Evolutionary conservation across 2,888 invertebrate species (phyloP).

Genomic region (Eilema depressum): DNA sequence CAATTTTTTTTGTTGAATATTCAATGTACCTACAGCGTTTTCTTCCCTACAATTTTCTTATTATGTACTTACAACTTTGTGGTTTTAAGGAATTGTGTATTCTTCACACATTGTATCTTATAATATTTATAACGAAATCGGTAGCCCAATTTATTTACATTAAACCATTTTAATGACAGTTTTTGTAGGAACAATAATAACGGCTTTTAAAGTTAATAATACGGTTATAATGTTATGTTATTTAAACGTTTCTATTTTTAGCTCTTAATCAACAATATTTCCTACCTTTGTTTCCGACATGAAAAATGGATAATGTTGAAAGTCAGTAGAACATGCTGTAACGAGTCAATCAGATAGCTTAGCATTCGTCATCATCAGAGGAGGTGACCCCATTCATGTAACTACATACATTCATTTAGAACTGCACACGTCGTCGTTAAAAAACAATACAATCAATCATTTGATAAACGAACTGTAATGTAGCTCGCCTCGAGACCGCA

Average conservation of each 20-base stretch:
- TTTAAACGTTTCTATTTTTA: constrained; percentile 27
- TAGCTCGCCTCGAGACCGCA: neutral
- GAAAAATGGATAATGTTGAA: constrained; percentile 51
- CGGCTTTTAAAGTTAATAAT: constrained; percentile 32
- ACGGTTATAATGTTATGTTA: constrained; percentile 25
- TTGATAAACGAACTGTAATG: constrained; percentile 2
- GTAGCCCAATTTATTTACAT: too few relatives aligned
- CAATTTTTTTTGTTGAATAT: too few relatives aligned
- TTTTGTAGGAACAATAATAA: constrained; percentile 22
- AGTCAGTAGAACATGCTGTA: constrained; percentile 42
- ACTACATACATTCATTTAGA: constrained; percentile 35
- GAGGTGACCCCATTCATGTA: constrained; percentile 47
- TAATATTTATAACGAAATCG: too few relatives aligned
- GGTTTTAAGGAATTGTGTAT: too few relatives aligned
- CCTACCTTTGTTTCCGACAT: constrained; percentile 44
- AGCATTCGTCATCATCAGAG: constrained; percentile 62
- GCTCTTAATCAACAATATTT: constrained; percentile 27
- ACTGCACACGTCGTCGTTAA: constrained; percentile 1
- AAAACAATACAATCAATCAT: neutral
- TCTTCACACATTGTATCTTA: too few relatives aligned
- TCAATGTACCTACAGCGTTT: too few relatives aligned
- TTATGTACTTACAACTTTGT: too few relatives aligned
- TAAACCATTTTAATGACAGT: neutral
- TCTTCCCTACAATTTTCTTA: too few relatives aligned
- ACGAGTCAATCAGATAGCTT: constrained; percentile 54